Evolutionary conservation across 2,888 invertebrate species (phyloP), one percentile per base, ranked within the genome.

Genomic region (Dione vanillae): DNA sequence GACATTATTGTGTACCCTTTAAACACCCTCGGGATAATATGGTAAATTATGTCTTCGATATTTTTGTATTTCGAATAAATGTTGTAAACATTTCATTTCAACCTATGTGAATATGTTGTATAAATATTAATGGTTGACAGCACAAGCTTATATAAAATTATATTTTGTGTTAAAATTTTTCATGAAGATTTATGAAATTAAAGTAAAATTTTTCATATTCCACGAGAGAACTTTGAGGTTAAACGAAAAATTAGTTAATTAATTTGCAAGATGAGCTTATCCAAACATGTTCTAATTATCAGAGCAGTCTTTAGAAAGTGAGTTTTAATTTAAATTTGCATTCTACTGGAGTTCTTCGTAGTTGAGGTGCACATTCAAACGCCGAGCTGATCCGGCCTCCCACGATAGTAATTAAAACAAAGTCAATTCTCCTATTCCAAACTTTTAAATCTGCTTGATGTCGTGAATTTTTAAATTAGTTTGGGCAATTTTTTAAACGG

Each of bases 271-370:
- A 81, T 80, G 80, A 78, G 78, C 82, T 64, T 78, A 80, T 82
- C 78, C 78, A 80, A 86, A 86, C 82, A 86, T 83, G 79, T 79
- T 80, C 83, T 85, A 85, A 86, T 85, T 84, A 83, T 78, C 75
- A 75, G 75, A 79, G 80, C 80, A 79, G 81, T 84, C 86, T 87
- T 88, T 84, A 83, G 84, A 86, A 86, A 85, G 79, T 78, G 84
- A 86, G 84, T 87, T 88, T 88, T 88, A 88, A 88, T 88, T 85
- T 82, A 80, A 86, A 87, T 88, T 86, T 86, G 85, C 85, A 87
- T 88, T 83, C 82, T 77, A 73, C 80, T 80, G 76, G 82, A 79
- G 82, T 79, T 80, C 79, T 80, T 79, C 80, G 80, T 76, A 77
- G 75, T 82, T 79, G 77, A 82, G 80, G 80, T 87, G 88, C 86